Evolutionary conservation across 2,113 vertebrate genomes (phyloP).

Genomic region (Canis aureus): DNA sequence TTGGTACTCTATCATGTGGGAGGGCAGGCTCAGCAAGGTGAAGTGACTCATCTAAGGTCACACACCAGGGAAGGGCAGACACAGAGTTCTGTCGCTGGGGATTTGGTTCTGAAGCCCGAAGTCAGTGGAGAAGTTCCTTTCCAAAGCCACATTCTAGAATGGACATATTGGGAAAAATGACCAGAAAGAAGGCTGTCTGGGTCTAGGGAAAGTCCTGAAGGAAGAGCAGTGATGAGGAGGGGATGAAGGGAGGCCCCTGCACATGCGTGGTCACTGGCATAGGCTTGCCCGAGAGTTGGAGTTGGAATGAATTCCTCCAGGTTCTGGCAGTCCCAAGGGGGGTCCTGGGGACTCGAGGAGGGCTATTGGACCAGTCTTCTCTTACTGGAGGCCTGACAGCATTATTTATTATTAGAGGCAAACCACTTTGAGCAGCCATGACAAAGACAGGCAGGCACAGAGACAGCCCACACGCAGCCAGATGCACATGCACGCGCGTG

Average conservation of each 20-base stretch:
- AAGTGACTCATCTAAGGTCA: neutral
- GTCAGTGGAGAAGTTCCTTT: neutral
- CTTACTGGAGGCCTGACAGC: neutral
- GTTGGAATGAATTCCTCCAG: neutral
- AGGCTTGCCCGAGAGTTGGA: neutral
- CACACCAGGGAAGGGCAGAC: neutral
- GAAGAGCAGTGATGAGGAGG: too few species aligned
- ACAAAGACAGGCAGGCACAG: neutral
- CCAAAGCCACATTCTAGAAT: neutral
- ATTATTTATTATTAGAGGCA: neutral
- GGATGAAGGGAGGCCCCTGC: rapidly evolving
- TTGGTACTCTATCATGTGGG: neutral
- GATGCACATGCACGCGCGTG: neutral
- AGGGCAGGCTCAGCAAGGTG: neutral
- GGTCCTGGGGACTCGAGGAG: neutral
- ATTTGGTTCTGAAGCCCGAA: neutral
- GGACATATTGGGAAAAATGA: neutral
- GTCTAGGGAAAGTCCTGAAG: neutral
- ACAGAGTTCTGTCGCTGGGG: too few species aligned
- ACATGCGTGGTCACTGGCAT: neutral
- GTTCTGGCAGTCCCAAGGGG: neutral
- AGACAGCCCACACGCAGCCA: neutral
- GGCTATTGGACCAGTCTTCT: neutral
- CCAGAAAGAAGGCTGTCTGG: neutral
- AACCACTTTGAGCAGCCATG: neutral